Base-by-base conservation (phyloP, 2,888 invertebrate species). In the Mimumesa dahlbomi region DNA sequence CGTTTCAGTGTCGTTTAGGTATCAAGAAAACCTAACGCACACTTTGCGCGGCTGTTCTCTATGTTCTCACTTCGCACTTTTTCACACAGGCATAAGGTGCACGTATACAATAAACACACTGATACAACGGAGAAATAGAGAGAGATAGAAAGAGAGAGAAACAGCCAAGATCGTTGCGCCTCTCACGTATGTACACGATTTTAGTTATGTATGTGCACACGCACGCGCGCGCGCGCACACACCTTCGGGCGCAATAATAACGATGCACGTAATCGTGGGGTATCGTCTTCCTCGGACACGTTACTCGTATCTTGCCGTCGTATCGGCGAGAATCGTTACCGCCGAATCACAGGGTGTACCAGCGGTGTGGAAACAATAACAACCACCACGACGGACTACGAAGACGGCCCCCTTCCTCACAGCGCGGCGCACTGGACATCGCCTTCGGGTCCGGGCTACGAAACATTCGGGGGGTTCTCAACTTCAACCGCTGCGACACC, bases 381-480 rank as follows among this genome's bases (percentile, higher is more conserved):
- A 46, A 65, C 58, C 42, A 63, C 61, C 52, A 57, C 57, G 53
- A 58, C 64, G 50, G 56, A 71, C 61, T 67, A 77, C 74, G 68
- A 79, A 64, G 75, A 77, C 77, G 64, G 58, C 71, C 78, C 76
- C 78, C 73, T 76, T 76, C 73, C 63, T 82, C 67, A 58, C 66
- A 72, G 64, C 76, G 67, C 66, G 40, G 56, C 69, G 74, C 75
- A 81, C 82, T 82, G 82, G 84, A 81, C 84, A 81, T 85, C 84
- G 81, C 79, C 76, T 77, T 79, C 75, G 68, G 67, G 69, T 79
- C 73, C 73, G 75, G 81, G 68, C 71, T 75, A 71, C 71, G 74
- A 77, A 81, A 82, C 73, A 77, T 77, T 71, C 75, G 36, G 62
- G 70, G 54, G 83, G 82, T 82, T 82, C 84, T 84, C 84, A 84